These are phyloP conservation scores for Drosophila bifasciata DNA, from an alignment of 1,140 invertebrate genomes.

Conservation along the genomic window DNA sequence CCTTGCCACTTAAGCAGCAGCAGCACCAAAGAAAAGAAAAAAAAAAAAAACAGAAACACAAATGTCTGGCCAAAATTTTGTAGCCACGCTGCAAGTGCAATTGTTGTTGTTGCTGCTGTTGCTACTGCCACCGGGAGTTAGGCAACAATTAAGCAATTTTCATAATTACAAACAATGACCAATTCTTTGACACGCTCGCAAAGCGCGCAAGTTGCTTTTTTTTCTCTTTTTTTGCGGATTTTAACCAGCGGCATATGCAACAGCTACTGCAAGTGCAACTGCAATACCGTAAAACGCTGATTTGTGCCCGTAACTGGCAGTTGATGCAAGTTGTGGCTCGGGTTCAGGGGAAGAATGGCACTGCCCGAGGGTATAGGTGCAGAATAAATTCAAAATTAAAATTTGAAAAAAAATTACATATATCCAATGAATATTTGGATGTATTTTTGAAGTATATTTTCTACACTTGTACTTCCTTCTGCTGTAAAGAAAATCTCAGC, in stretches of 20 bases:
- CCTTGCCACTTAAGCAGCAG: conserved; percentile 68
- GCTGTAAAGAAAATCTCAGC: not conserved
- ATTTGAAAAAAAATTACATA: not conserved
- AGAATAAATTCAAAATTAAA: conserved; percentile 10
- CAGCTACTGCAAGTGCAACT: conserved; percentile 19
- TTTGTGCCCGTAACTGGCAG: conserved; percentile 34
- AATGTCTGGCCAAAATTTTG: conserved; percentile 46
- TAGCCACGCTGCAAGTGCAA: conserved; percentile 48
- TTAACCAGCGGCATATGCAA: conserved; percentile 73
- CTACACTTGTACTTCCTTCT: too few relatives aligned
- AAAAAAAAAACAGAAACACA: conserved; percentile 30
- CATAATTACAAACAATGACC: conserved; percentile 82
- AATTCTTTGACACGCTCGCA: conserved; percentile 82
- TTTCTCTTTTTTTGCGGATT: conserved; percentile 61
- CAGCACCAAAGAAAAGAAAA: conserved; percentile 14
- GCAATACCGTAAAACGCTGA: conserved; percentile 42
- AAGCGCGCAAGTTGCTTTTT: conserved; percentile 74
- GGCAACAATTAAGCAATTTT: conserved; percentile 83
- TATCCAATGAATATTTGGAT: not conserved
- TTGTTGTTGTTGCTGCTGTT: conserved; percentile 36
- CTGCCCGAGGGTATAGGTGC: not conserved
- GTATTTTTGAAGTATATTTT: too few relatives aligned
- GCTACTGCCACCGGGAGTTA: conserved; percentile 54
- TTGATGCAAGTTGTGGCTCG: conserved; percentile 68
- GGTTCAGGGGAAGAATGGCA: conserved; percentile 14